phyloP scores from a whole-genome alignment of 2,888 invertebrate genomes.

The Gymnocheta viridis region DNA sequence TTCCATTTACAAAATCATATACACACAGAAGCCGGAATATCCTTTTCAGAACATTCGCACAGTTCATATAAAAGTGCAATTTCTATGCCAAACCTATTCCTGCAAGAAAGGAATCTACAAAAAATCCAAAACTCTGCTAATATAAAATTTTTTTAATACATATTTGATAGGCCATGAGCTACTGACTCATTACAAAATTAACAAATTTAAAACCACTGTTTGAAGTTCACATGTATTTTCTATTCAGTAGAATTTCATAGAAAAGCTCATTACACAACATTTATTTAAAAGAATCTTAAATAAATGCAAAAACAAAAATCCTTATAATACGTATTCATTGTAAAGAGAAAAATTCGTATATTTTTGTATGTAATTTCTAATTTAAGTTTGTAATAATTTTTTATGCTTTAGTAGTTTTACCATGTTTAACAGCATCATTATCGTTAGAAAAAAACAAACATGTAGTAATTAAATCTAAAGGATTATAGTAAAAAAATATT shows the following conservation, averaged over 20 bases:
- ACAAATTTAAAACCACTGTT: not conserved
- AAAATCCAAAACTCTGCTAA: too few relatives aligned
- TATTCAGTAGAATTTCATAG: not conserved
- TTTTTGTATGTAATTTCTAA: constrained; percentile 14
- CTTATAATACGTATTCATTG: constrained; percentile 8
- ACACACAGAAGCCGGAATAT: too few relatives aligned
- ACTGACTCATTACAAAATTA: not conserved
- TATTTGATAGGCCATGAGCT: too few relatives aligned
- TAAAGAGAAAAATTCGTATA: not conserved
- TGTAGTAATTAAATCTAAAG: constrained; percentile 44
- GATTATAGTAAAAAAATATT: constrained; percentile 38
- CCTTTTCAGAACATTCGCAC: too few relatives aligned
- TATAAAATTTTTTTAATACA: too few relatives aligned
- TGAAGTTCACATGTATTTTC: not conserved
- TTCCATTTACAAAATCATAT: too few relatives aligned
- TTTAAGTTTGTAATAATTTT: constrained; percentile 32
- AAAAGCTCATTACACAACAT: constrained; percentile 29
- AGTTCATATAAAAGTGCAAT: too few relatives aligned
- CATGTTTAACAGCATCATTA: constrained; percentile 36
- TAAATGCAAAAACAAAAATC: not conserved
- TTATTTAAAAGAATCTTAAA: constrained; percentile 8
- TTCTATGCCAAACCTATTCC: too few relatives aligned
- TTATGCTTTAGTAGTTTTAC: constrained; percentile 20
- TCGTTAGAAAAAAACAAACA: constrained; percentile 25
- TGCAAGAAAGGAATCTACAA: too few relatives aligned